Conservation (phyloP, 2,113 vertebrate genomes). For the Osmerus eperlanus region DNA sequence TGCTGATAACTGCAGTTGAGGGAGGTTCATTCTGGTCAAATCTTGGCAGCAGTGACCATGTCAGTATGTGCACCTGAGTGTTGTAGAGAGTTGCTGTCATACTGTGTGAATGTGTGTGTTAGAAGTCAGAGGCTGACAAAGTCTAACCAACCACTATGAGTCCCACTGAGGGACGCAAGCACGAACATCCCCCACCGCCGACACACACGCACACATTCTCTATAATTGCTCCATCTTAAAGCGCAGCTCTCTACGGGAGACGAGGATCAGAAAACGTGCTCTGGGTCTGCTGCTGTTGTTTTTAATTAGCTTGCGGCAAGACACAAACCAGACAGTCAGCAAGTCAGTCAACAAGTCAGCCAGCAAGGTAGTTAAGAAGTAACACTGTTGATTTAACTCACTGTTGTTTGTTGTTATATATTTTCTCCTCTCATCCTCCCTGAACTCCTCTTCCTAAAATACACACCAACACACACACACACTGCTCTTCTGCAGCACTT, state of each 20-base stretch:
- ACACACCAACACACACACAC: conserved; percentile 3
- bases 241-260: conserved; percentile 32
- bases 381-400: conserved; percentile 25
- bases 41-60: neutral
- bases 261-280: conserved; percentile 6
- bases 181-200: conserved; percentile 21
- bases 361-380: conserved; percentile 29
- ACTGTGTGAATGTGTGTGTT: too few relatives aligned
- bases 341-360: conserved; percentile 9
- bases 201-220: conserved; percentile 11
- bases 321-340: neutral
- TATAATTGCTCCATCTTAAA: conserved; percentile 35
- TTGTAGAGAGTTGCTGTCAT: neutral
- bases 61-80: neutral
- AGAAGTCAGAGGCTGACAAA: neutral
- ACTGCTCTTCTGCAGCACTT: conserved; percentile 54
- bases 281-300: conserved; percentile 11
- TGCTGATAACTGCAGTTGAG: conserved; percentile 46
- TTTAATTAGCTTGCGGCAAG: conserved; percentile 49
- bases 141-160: neutral
- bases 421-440: conserved; percentile 27
- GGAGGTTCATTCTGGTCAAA: conserved; percentile 11
- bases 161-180: conserved; percentile 27
- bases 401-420: conserved; percentile 15
- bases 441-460: conserved; percentile 5